Base-by-base conservation (phyloP, 1,140 invertebrate genomes). In the Sitodiplosis mosellana region DNA sequence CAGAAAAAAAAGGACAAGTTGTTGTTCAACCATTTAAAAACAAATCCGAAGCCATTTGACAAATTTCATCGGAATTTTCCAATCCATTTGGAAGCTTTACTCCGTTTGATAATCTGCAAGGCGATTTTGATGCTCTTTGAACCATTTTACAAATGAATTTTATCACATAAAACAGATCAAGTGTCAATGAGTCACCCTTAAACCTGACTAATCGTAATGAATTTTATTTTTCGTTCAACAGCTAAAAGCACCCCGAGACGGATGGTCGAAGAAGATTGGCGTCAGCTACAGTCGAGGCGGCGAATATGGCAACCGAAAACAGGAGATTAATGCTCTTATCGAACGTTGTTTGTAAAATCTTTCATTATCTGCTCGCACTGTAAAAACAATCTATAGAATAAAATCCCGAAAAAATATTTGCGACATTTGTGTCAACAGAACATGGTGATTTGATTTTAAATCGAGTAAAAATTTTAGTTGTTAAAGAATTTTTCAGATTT, bases 241-340 rank as follows among this genome's bases (percentile, higher is more conserved):
- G 61, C 46, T 64, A 14, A 57, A 58, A 3, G 59, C 49, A 55
- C 62, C 62, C 1, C 55, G 59, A 14, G 59, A 64, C 52, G 62
- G 62, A 6, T 64, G 58, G 58, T 51, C 59, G 19, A 58, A 60
- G 11, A 64, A 64, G 47, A 59, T 61, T 1, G 59, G 60, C 1
- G 58, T 63, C 0, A 46, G 58, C 1, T 64, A 50, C 33, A 58
- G 59, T 27, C 55, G 59, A 20, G 62, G 62, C 7, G 62, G 62
- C 8, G 62, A 64, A 43, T 64, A 64, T 47, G 62, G 62, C 22
- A 55, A 61, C 51, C 56, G 62, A 22, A 56, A 55, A 17, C 50
- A 45, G 47, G 52, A 46, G 15, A 59, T 64, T 36, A 64, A 64
- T 51, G 61, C 61, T 4, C 38, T 64, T 21, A 47, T 64, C 45